phyloP scores from a whole-genome alignment of 2,888 invertebrate genomes.

The Eupsilia transversa region DNA sequence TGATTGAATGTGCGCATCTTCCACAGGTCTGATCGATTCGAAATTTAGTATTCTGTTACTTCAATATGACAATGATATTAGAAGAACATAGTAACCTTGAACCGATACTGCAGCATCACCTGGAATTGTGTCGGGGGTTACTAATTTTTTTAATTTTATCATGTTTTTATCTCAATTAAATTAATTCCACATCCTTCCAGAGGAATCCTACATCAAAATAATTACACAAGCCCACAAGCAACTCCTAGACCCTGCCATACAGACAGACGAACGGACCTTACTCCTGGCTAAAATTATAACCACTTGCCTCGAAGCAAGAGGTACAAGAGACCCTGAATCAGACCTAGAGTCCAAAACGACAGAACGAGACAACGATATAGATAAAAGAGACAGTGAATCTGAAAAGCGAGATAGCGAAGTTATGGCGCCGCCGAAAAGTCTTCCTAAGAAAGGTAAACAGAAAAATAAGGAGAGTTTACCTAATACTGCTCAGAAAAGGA shows the following conservation, averaged over 20 bases:
- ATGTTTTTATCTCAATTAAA: not conserved
- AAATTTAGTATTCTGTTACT: too few relatives aligned
- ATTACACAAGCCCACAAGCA: constrained; percentile 79
- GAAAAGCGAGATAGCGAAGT: constrained; percentile 69
- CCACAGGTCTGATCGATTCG: too few relatives aligned
- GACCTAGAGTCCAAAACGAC: constrained; percentile 65
- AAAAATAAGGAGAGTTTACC: constrained; percentile 70
- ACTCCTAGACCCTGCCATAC: constrained; percentile 77
- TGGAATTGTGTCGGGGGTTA: too few relatives aligned
- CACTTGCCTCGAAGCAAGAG: constrained; percentile 79
- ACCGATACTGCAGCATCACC: too few relatives aligned
- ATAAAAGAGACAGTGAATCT: constrained; percentile 58
- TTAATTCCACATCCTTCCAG: constrained; percentile 70
- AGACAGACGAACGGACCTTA: constrained; percentile 80
- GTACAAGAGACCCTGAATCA: constrained; percentile 71
- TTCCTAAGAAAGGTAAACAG: constrained; percentile 79
- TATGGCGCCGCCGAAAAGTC: constrained; percentile 83
- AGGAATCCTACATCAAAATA: constrained; percentile 79
- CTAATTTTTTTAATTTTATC: too few relatives aligned
- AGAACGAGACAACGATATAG: constrained; percentile 53
- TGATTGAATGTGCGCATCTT: too few relatives aligned
- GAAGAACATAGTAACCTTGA: too few relatives aligned
- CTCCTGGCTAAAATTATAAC: constrained; percentile 80
- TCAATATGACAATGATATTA: too few relatives aligned
- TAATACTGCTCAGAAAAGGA: constrained; percentile 48